Evolutionary conservation across 2,888 invertebrate genomes (phyloP).

Genomic region (Caenorhabditis becei): DNA sequence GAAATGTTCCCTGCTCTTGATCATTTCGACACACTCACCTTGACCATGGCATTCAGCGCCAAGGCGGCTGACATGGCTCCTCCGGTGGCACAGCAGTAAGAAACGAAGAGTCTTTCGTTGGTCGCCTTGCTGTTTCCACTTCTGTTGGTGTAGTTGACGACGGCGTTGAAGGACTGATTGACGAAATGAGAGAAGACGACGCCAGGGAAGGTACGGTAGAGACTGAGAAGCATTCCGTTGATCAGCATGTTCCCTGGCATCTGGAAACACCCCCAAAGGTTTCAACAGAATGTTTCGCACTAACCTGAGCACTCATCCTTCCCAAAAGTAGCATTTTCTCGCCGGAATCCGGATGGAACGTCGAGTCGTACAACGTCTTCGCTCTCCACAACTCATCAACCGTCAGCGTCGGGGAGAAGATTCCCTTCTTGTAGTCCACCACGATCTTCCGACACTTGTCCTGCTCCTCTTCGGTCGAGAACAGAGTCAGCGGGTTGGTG

Average conservation of each 20-base stretch:
- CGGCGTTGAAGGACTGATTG: conserved; percentile 88
- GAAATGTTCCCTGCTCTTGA: conserved; percentile 82
- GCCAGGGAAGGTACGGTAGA: conserved; percentile 92
- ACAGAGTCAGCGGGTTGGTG: conserved; percentile 93
- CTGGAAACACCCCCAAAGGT: conserved; percentile 1
- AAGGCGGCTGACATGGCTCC: conserved; percentile 70
- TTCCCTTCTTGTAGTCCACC: conserved; percentile 87
- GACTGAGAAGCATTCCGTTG: conserved; percentile 96
- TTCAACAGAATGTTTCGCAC: background rate
- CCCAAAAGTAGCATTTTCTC: conserved; percentile 95
- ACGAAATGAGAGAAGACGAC: conserved; percentile 97
- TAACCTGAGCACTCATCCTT: conserved; percentile 98
- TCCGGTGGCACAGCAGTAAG: conserved; percentile 69
- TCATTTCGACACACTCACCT: conserved; percentile 82
- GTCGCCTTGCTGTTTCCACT: conserved; percentile 77
- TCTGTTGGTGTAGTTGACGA: conserved; percentile 98
- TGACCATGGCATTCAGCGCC: conserved; percentile 64
- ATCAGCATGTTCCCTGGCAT: conserved; percentile 95
- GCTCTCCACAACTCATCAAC: conserved; percentile 91
- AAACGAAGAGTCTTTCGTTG: conserved; percentile 84
- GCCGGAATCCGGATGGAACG: conserved; percentile 97
- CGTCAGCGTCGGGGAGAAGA: conserved; percentile 85
- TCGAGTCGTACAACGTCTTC: conserved; percentile 97
- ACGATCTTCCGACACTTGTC: conserved; percentile 90
- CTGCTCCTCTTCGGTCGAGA: conserved; percentile 87